Percentiles rank a stretch among this genome's conserved stretches.
phyloP scores from a whole-genome alignment of 2,113 vertebrate genomes.

The Barbus barbus region DNA sequence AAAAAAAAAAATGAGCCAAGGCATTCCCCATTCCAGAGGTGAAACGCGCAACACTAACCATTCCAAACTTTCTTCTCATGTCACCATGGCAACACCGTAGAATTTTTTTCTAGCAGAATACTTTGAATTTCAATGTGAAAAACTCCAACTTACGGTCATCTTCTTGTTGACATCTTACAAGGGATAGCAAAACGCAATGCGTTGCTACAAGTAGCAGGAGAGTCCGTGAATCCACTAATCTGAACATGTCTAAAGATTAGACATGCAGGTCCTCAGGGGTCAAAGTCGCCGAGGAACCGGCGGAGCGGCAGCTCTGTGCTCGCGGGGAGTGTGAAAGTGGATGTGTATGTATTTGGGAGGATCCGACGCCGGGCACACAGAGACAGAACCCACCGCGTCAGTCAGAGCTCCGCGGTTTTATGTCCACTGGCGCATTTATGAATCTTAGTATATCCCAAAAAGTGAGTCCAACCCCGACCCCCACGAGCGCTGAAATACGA shows the following conservation, averaged over 20 bases:
- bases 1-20: not conserved
- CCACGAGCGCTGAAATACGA: slow-evolving; percentile 82
- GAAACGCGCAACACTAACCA: slow-evolving; percentile 17
- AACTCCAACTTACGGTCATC: slow-evolving; percentile 81
- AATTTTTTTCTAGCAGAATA: slow-evolving; percentile 18
- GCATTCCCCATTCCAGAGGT: slow-evolving; percentile 22
- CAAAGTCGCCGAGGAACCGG: slow-evolving; percentile 67
- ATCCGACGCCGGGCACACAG: slow-evolving; percentile 82
- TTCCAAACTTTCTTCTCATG: slow-evolving; percentile 44
- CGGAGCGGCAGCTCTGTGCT: slow-evolving; percentile 65
- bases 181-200: slow-evolving; percentile 79
- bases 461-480: slow-evolving; percentile 81
- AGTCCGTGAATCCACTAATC: slow-evolving; percentile 86
- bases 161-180: slow-evolving; percentile 82
- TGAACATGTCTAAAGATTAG: slow-evolving; percentile 88
- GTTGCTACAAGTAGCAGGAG: slow-evolving; percentile 84
- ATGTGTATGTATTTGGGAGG: slow-evolving; percentile 64
- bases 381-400: slow-evolving; percentile 79
- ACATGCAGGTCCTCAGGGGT: slow-evolving; percentile 80
- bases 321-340: slow-evolving; percentile 62
- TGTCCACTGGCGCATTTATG: slow-evolving; percentile 79
- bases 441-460: slow-evolving; percentile 85
- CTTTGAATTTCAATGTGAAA: slow-evolving; percentile 51
- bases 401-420: slow-evolving; percentile 83
- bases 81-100: slow-evolving; percentile 46